Conservation (phyloP, 1,140 invertebrate species). For the Apis laboriosa region DNA sequence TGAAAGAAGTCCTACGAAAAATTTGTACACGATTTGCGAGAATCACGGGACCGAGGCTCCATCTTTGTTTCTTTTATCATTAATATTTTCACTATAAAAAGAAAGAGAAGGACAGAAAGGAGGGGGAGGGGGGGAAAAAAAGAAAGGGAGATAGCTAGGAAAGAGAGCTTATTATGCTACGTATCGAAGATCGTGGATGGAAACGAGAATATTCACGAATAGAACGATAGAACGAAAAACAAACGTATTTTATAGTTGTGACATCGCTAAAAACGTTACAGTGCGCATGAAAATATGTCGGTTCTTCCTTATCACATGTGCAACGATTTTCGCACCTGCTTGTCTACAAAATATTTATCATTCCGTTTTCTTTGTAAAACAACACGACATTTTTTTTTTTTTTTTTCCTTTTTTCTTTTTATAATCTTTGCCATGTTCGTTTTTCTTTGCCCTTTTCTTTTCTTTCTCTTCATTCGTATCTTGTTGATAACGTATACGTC, state of each 20-base stretch:
- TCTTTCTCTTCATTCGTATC: neutral
- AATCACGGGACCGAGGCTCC: constrained; percentile 58
- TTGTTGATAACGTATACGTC: constrained; percentile 6
- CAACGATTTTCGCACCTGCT: constrained; percentile 30
- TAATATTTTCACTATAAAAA: constrained; percentile 51
- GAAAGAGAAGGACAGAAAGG: constrained; percentile 41
- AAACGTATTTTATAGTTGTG: constrained; percentile 18
- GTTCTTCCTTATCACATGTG: constrained; percentile 52
- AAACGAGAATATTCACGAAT: constrained; percentile 34
- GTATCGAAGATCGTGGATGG: constrained; percentile 43
- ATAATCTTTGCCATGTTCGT: constrained; percentile 3
- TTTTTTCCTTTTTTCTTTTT: neutral
- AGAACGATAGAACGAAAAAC: constrained; percentile 27
- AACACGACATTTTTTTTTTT: constrained; percentile 17
- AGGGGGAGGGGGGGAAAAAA: constrained; percentile 32
- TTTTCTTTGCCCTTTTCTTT: neutral
- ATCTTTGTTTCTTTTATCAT: constrained; percentile 40
- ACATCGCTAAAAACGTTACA: constrained; percentile 32
- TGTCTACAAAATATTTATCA: constrained; percentile 41
- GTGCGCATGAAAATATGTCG: constrained; percentile 41
- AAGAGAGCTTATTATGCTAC: constrained; percentile 67
- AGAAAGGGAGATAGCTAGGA: constrained; percentile 54
- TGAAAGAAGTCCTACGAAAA: constrained; percentile 22
- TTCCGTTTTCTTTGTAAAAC: constrained; percentile 16
- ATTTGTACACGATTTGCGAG: constrained; percentile 31